Conservation (phyloP, 2,888 invertebrate genomes). For the Ganaspis brasiliensis region DNA sequence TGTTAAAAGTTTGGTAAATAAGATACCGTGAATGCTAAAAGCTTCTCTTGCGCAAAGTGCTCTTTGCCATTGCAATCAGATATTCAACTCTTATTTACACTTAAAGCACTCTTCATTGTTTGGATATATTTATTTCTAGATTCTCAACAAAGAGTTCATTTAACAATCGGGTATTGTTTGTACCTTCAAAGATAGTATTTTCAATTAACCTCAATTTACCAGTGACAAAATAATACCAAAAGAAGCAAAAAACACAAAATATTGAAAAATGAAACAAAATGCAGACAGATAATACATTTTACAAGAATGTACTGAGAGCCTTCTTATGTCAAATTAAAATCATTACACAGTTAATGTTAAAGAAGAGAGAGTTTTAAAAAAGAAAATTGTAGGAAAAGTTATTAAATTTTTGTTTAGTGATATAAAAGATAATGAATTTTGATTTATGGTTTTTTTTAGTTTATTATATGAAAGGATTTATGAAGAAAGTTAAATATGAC, state of each 20-base stretch:
- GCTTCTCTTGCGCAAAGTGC: constrained; percentile 24
- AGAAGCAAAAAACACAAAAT: neutral
- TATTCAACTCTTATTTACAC: constrained; percentile 27
- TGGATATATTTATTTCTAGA: neutral
- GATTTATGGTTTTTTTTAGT: too few species aligned
- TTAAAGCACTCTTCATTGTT: constrained; percentile 5
- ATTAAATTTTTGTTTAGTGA: too few species aligned
- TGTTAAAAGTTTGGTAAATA: constrained; percentile 3
- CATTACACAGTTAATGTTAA: too few species aligned
- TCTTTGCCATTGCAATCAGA: constrained; percentile 1
- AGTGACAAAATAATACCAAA: neutral
- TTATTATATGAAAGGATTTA: too few species aligned
- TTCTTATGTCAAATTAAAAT: too few species aligned
- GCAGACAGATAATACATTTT: too few species aligned
- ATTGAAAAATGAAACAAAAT: neutral
- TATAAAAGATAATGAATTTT: too few species aligned
- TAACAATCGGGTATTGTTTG: neutral
- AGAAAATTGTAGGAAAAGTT: too few species aligned
- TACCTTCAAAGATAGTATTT: neutral
- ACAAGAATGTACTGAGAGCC: too few species aligned
- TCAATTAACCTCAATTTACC: neutral
- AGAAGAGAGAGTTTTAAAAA: too few species aligned
- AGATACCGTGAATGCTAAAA: constrained; percentile 14
- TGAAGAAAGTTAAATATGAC: too few species aligned
- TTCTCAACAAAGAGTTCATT: neutral